A percentile compares a stretch with the other conserved stretches of the same genome.
Evolutionary conservation across 2,113 vertebrate species (phyloP).

Genomic region (Amphiprion ocellaris): DNA sequence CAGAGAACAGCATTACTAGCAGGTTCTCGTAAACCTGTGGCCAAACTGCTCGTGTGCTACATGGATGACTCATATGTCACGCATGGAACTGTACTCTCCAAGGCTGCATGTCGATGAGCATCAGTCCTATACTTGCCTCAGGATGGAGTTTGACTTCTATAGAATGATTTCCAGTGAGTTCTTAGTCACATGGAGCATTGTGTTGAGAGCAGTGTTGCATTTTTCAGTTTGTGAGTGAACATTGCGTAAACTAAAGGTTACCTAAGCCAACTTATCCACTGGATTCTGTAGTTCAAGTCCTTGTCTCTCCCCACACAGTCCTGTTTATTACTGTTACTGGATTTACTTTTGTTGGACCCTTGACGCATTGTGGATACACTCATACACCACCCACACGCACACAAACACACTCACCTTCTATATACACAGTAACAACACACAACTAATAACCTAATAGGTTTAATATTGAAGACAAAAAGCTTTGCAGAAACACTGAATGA

Average conservation of each 20-base stretch:
- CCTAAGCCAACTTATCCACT: slow-evolving; percentile 4
- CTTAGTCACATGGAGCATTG: neutral
- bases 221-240: neutral
- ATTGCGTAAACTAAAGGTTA: slow-evolving; percentile 11
- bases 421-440: neutral
- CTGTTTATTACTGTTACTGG: neutral
- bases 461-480: slow-evolving; percentile 23
- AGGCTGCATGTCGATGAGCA: neutral
- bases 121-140: neutral
- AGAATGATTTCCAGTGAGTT: neutral
- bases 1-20: neutral
- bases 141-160: neutral
- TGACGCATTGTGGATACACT: slow-evolving; percentile 26
- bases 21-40: slow-evolving; percentile 1
- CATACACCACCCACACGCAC: slow-evolving; percentile 24
- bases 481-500: slow-evolving; percentile 8
- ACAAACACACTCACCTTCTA: slow-evolving; percentile 3
- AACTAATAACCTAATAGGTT: slow-evolving; percentile 19
- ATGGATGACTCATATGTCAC: neutral
- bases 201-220: neutral
- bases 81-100: neutral
- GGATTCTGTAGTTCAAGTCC: slow-evolving; percentile 14
- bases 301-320: neutral
- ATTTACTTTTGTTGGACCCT: slow-evolving; percentile 17
- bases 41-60: neutral